phyloP scores from a whole-genome alignment of 2,888 invertebrate species.

The Hyalella azteca region DNA sequence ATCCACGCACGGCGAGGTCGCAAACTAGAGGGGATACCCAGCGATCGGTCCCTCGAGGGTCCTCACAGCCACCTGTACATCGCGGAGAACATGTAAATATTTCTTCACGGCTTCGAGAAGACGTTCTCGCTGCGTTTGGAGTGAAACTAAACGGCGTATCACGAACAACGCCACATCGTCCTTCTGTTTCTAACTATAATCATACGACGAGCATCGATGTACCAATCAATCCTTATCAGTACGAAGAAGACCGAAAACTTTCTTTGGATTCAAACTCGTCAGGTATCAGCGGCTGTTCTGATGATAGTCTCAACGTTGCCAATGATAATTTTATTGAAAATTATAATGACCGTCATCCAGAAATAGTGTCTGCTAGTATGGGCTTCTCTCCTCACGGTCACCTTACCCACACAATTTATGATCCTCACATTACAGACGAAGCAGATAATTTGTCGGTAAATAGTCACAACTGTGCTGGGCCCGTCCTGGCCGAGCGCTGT shows the following conservation, averaged over 20 bases:
- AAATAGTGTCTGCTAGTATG: neutral
- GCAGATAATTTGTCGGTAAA: neutral
- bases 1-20: slow-evolving; percentile 22
- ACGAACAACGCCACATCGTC: neutral
- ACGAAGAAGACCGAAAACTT: slow-evolving; percentile 42
- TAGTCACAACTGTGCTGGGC: neutral
- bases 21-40: slow-evolving; percentile 1
- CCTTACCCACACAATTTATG: neutral
- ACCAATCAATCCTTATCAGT: neutral
- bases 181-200: neutral
- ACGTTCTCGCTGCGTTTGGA: slow-evolving; percentile 29
- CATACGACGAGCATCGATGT: neutral
- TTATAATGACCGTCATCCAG: neutral
- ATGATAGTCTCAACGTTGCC: slow-evolving; percentile 32
- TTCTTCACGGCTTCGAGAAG: slow-evolving; percentile 26
- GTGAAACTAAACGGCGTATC: slow-evolving; percentile 27
- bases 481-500: slow-evolving; percentile 13
- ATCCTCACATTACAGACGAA: slow-evolving; percentile 6
- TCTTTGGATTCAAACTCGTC: slow-evolving; percentile 53
- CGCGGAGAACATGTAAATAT: neutral
- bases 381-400: slow-evolving; percentile 29
- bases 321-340: neutral
- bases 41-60: neutral
- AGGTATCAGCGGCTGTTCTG: slow-evolving; percentile 48
- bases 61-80: slow-evolving; percentile 4